Conservation (phyloP, 2,113 vertebrate species). For the Cyphomyrus discorhynchus region DNA sequence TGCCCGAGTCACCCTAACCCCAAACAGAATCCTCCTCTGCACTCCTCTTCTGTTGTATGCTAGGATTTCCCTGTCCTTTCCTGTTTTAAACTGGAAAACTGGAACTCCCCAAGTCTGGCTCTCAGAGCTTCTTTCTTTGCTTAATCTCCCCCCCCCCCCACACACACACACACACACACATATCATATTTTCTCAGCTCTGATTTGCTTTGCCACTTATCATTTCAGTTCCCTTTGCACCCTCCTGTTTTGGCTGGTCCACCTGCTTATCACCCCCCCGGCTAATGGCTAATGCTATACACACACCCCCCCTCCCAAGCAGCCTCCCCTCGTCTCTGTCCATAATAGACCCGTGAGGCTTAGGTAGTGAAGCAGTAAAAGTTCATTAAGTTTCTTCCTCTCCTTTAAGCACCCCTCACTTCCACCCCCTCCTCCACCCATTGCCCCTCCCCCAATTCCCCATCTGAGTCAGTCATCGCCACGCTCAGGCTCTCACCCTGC, state of each 20-base stretch:
- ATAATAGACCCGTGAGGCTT: constrained; percentile 36
- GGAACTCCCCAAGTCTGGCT: not conserved
- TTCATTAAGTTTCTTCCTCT: constrained; percentile 36
- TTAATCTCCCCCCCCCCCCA: constrained; percentile 28
- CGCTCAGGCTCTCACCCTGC: not conserved
- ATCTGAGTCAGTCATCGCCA: constrained; percentile 35
- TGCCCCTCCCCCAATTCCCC: constrained; percentile 18
- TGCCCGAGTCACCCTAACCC: not conserved
- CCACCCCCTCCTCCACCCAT: not conserved
- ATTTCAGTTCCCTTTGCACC: constrained; percentile 60
- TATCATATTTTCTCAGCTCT: constrained; percentile 55
- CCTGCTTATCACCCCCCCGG: constrained; percentile 14
- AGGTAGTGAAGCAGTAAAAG: constrained; percentile 33
- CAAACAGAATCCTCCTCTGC: not conserved
- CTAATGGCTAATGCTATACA: not conserved
- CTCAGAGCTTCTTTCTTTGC: not conserved
- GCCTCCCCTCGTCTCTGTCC: constrained; percentile 6
- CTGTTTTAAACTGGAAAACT: not conserved
- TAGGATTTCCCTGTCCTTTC: not conserved
- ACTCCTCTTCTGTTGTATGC: not conserved
- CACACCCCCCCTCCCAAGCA: not conserved
- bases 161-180: constrained; percentile 32
- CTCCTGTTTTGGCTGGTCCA: constrained; percentile 31
- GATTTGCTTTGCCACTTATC: constrained; percentile 66
- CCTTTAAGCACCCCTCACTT: constrained; percentile 25